Conservation (phyloP, 2,797 vertebrate species). For the Galagoides demidoff region DNA sequence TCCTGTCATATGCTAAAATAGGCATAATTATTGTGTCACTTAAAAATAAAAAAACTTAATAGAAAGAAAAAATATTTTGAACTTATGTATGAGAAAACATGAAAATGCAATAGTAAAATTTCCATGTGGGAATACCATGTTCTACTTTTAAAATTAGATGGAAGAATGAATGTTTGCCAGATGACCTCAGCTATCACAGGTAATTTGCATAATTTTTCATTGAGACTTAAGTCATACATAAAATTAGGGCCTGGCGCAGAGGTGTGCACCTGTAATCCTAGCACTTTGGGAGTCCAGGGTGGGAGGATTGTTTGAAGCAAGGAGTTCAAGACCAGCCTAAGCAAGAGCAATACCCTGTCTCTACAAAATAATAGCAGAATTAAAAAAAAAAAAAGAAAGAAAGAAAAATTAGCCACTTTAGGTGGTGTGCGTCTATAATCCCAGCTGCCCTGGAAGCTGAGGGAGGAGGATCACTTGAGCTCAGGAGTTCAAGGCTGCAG, state of each 20-base stretch:
- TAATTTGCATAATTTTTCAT: constrained; percentile 30
- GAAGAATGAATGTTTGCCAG: constrained; percentile 41
- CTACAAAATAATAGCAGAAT: too few species aligned
- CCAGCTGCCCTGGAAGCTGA: too few species aligned
- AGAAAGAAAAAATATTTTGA: neutral
- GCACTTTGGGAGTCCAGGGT: too few species aligned
- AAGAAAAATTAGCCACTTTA: too few species aligned
- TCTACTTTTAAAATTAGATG: constrained; percentile 38
- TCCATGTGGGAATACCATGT: neutral
- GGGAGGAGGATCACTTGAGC: too few species aligned
- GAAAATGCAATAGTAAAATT: constrained; percentile 6
- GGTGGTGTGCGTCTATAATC: too few species aligned
- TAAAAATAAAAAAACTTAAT: neutral
- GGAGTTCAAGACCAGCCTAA: too few species aligned
- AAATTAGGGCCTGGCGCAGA: neutral
- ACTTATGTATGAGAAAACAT: constrained; percentile 1
- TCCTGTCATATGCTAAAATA: neutral
- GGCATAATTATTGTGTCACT: neutral
- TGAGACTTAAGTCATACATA: constrained; percentile 47
- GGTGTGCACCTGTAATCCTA: too few species aligned
- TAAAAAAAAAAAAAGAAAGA: too few species aligned
- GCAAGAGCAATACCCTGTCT: too few species aligned
- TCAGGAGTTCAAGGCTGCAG: too few species aligned
- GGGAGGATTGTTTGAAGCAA: too few species aligned
- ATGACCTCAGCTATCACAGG: neutral